phyloP scores from a whole-genome alignment of 2,797 vertebrate genomes.

The Falco peregrinus region DNA sequence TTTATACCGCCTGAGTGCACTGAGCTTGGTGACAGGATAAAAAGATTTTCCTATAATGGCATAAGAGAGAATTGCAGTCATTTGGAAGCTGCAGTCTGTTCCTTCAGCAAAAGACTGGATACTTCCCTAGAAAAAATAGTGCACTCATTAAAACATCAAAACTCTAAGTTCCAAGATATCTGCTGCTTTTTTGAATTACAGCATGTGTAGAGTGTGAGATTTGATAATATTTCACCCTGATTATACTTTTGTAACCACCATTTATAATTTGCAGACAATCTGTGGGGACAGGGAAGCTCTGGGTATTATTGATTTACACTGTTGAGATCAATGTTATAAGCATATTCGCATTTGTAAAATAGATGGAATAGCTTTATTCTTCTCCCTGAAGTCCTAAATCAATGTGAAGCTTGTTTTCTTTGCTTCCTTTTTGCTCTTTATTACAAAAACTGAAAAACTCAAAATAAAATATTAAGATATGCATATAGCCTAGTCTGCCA shows the following conservation, averaged over 20 bases:
- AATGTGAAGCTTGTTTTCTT: constrained; percentile 34
- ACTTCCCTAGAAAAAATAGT: constrained; percentile 73
- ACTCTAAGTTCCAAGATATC: constrained; percentile 63
- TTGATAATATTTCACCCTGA: constrained; percentile 59
- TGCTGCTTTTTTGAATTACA: constrained; percentile 67
- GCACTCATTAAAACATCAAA: constrained; percentile 76
- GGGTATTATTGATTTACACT: constrained; percentile 54
- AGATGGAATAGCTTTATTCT: constrained; percentile 34
- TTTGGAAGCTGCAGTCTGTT: constrained; percentile 66
- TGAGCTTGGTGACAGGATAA: constrained; percentile 58
- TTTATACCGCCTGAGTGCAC: constrained; percentile 12
- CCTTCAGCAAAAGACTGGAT: constrained; percentile 65
- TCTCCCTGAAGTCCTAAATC: constrained; percentile 46
- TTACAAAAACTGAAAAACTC: constrained; percentile 5
- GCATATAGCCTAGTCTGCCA: neutral
- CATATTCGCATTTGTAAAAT: constrained; percentile 58
- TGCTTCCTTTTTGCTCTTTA: neutral
- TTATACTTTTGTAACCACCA: constrained; percentile 46
- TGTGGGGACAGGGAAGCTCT: constrained; percentile 38
- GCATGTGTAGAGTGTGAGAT: constrained; percentile 33
- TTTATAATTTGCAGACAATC: constrained; percentile 47
- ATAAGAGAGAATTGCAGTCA: constrained; percentile 45
- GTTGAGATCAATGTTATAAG: constrained; percentile 60
- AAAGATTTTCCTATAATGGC: constrained; percentile 58
- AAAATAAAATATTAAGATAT: constrained; percentile 24